Base-by-base conservation (phyloP, 2,888 invertebrate genomes). In the Eutolmus rufibarbis region DNA sequence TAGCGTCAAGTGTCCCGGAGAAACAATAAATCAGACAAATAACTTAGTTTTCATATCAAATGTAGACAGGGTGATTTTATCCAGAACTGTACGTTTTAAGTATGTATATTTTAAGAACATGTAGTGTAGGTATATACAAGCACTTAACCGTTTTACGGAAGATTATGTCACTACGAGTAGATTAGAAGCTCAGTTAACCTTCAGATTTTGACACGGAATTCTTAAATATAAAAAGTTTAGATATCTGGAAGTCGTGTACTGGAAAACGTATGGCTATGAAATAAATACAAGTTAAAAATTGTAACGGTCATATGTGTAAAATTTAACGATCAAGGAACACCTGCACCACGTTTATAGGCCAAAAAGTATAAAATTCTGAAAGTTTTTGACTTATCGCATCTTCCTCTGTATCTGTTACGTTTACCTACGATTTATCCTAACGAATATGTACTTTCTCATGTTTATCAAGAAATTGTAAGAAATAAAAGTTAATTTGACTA, bases 1-100 rank as follows among this genome's bases (percentile, higher is more conserved):
- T 82, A 57, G 82, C 31, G 82, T 82, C 51, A 28, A 77, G 37
- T 82, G 66, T 82, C 82, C 82, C 82, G 34, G 82, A 82, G 34
- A 57, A 82, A 82, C 82, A 82, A 82, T 82, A 82, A 82, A 82
- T 82, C 82, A 82, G 82, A 82, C 82, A 82, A 82, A 82, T 82
- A 82, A 57, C 34, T 82, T 82, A 82, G 82, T 82, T 82, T 82
- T 82, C 82, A 82, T 82, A 82, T 82, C 82, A 82, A 82, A 82
- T 66, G 57, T 82, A 82, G 82, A 82, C 56, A 82, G 82, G 82
- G 66, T 82, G 82, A 82, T 82, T 81, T 82, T 57, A 57, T 82
- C n/a, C 57, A 46, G 23, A 79, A 40, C 43, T 78, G 51, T 79
- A 79, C 46, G 79, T 79, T 79, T 79, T 79, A 51, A 31, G 23